phyloP scores from a whole-genome alignment of 2,888 invertebrate species.

The Clepsis dumicolana region DNA sequence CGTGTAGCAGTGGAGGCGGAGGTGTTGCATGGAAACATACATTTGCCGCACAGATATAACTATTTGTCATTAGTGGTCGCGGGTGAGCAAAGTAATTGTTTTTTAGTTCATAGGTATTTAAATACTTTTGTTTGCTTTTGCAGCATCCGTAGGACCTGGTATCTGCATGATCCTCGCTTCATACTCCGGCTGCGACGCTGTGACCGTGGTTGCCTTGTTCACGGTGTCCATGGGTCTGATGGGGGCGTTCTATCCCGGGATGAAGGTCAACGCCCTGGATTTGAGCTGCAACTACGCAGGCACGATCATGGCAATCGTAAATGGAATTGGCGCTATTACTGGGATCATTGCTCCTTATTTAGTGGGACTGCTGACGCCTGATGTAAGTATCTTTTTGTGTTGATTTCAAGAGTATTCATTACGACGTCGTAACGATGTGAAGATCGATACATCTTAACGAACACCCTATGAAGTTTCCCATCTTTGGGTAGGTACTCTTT shows the following conservation, averaged over 20 bases:
- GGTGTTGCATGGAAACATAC: too few relatives aligned
- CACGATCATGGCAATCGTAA: conserved; percentile 89
- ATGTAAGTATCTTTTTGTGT: conserved; percentile 79
- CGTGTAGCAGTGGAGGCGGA: too few relatives aligned
- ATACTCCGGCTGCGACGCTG: conserved; percentile 88
- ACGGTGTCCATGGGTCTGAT: conserved; percentile 89
- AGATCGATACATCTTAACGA: too few relatives aligned
- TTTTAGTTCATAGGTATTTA: neutral
- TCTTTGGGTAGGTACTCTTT: too few relatives aligned
- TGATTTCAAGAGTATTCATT: neutral
- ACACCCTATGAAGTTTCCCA: too few relatives aligned
- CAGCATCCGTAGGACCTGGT: conserved; percentile 89
- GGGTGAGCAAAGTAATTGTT: too few relatives aligned
- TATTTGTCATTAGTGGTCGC: too few relatives aligned
- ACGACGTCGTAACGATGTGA: too few relatives aligned
- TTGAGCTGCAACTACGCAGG: conserved; percentile 89
- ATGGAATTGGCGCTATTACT: conserved; percentile 90
- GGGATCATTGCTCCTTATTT: conserved; percentile 90
- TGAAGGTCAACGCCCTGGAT: conserved; percentile 90
- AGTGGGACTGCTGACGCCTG: conserved; percentile 88
- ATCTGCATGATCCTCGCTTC: conserved; percentile 89
- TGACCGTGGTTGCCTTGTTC: conserved; percentile 87
- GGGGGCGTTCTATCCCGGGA: conserved; percentile 90
- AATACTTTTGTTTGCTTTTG: conserved; percentile 44
- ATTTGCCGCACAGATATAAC: too few relatives aligned